A percentile compares a stretch with the other conserved stretches of the same genome.
These are phyloP conservation scores for Labroides dimidiatus DNA, from an alignment of 2,797 vertebrate genomes.

Conservation along the genomic window DNA sequence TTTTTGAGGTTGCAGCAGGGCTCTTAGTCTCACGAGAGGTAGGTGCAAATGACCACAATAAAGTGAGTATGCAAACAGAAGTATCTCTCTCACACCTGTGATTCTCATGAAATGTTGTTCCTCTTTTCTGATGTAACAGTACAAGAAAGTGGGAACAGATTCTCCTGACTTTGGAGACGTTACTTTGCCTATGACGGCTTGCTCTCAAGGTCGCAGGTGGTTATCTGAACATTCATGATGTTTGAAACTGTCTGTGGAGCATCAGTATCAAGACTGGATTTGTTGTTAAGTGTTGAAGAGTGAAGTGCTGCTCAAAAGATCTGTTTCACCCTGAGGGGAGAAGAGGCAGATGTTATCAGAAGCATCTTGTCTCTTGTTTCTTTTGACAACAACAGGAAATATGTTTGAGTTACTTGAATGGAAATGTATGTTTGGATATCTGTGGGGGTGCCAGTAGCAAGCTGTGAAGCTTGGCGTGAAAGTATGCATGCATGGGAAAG, in stretches of 20 bases:
- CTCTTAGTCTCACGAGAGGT: constrained; percentile 62
- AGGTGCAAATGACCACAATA: constrained; percentile 76
- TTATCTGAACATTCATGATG: not conserved
- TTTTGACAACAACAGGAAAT: constrained; percentile 35
- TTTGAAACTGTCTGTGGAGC: constrained; percentile 3
- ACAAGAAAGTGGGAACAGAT: not conserved
- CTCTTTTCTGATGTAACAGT: constrained; percentile 32
- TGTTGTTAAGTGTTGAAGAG: not conserved
- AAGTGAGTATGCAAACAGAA: constrained; percentile 64
- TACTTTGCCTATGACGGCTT: not conserved
- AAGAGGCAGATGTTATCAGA: constrained; percentile 7
- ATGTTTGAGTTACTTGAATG: constrained; percentile 23
- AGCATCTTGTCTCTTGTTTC: constrained; percentile 23
- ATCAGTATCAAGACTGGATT: constrained; percentile 14
- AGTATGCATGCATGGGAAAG: not conserved
- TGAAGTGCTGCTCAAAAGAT: not conserved
- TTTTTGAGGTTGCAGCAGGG: constrained; percentile 58
- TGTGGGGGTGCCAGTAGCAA: constrained; percentile 19
- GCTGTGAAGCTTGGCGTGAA: not conserved
- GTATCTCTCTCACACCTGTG: constrained; percentile 39
- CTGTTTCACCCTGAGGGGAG: constrained; percentile 25
- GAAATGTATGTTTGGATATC: constrained; percentile 21
- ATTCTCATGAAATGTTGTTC: constrained; percentile 61
- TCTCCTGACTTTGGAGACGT: not conserved
- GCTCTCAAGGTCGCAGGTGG: constrained; percentile 2